Conservation (phyloP, 2,797 vertebrate species). For the Phrynocephalus vlangalii region DNA sequence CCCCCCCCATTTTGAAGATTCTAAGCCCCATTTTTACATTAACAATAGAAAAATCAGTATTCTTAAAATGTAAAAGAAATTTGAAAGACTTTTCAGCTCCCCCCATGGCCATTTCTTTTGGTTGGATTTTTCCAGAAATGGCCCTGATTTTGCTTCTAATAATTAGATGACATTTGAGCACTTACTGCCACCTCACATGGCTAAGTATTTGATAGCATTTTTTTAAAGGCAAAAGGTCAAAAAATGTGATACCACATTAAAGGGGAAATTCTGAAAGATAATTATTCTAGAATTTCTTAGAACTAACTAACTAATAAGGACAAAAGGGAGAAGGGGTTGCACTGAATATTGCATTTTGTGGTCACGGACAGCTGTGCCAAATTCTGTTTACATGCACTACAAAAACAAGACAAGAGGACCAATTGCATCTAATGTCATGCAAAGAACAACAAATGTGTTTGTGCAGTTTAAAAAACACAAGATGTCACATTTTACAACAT, state of each 20-base stretch:
- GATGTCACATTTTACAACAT: slow-evolving; percentile 54
- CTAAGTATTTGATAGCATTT: slow-evolving; percentile 1
- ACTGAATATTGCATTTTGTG: slow-evolving; percentile 63
- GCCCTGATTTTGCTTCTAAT: neutral
- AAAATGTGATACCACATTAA: neutral
- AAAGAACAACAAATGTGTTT: slow-evolving; percentile 65
- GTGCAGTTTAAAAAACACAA: slow-evolving; percentile 37
- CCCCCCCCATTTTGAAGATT: too few relatives aligned
- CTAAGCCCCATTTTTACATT: too few relatives aligned
- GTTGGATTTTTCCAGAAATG: neutral
- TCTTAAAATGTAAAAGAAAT: neutral
- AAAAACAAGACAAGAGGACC: slow-evolving; percentile 71
- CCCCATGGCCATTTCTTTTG: too few relatives aligned
- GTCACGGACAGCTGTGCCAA: slow-evolving; percentile 76
- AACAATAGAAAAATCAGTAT: neutral
- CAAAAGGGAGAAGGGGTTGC: slow-evolving; percentile 49
- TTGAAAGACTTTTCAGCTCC: neutral
- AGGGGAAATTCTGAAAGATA: neutral
- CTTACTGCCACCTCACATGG: neutral
- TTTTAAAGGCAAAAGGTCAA: neutral
- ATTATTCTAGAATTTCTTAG: slow-evolving; percentile 27
- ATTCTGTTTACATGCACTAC: slow-evolving; percentile 73
- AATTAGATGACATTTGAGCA: neutral
- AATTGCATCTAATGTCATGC: slow-evolving; percentile 73
- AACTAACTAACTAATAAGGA: slow-evolving; percentile 20